Conservation (phyloP, 2,888 invertebrate species). For the Desoria tigrina region DNA sequence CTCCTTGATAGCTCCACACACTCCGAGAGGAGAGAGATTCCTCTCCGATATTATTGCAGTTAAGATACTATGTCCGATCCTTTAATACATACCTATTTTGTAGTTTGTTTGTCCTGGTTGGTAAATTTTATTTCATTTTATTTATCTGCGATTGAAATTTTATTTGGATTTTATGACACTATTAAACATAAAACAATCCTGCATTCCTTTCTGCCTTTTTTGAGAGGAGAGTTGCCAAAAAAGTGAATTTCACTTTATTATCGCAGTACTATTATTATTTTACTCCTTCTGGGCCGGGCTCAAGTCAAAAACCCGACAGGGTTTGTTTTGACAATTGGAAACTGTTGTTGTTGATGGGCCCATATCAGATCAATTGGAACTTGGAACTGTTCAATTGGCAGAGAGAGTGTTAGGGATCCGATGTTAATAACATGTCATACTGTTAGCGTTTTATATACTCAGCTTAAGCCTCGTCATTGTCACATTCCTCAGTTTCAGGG, state of each 20-base stretch:
- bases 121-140: slow-evolving; percentile 2
- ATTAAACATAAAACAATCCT: slow-evolving; percentile 21
- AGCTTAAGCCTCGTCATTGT: too few relatives aligned
- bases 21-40: background rate
- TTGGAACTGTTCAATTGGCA: too few relatives aligned
- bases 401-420: too few relatives aligned
- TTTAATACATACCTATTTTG: background rate
- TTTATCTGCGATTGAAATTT: slow-evolving; percentile 19
- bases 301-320: too few relatives aligned
- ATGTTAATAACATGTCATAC: too few relatives aligned
- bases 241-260: slow-evolving; percentile 8
- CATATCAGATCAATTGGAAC: too few relatives aligned
- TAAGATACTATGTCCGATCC: background rate
- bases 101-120: background rate
- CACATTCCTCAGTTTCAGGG: background rate
- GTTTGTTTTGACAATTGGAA: too few relatives aligned
- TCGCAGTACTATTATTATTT: too few relatives aligned
- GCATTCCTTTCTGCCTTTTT: slow-evolving; percentile 8
- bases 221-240: background rate
- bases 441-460: too few relatives aligned
- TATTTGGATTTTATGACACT: slow-evolving; percentile 29
- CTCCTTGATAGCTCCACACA: slow-evolving; percentile 13
- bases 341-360: too few relatives aligned
- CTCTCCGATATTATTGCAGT: background rate
- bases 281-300: too few relatives aligned